A percentile compares a stretch with the other conserved stretches of the same genome.
These are phyloP conservation scores for Shargacucullia verbasci DNA, from an alignment of 2,888 invertebrate species.

Conservation along the genomic window DNA sequence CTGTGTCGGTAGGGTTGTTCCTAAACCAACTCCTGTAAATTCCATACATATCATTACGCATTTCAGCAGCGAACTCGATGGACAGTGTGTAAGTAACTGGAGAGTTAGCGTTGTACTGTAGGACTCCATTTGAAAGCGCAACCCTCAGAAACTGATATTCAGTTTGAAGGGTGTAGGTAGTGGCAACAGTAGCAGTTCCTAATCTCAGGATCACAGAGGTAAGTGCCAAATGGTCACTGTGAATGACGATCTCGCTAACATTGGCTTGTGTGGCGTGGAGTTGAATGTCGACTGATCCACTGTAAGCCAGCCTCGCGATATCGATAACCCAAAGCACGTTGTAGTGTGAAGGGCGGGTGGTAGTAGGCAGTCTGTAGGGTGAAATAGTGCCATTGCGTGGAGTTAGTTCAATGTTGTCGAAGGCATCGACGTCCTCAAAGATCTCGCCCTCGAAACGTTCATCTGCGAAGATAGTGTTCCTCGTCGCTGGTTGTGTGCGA, in stretches of 20 bases:
- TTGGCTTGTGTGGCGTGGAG: conserved; percentile 67
- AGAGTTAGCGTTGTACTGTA: conserved; percentile 60
- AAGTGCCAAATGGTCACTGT: conserved; percentile 68
- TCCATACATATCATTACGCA: conserved; percentile 82
- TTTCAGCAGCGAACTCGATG: conserved; percentile 67
- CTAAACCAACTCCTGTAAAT: conserved; percentile 82
- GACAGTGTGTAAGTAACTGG: conserved; percentile 64
- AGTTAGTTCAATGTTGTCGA: conserved; percentile 25
- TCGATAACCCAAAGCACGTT: conserved; percentile 82
- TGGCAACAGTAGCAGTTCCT: conserved; percentile 55
- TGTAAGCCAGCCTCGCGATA: conserved; percentile 66
- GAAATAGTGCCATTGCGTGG: conserved; percentile 46
- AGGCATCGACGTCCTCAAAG: conserved; percentile 71
- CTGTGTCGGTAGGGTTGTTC: conserved; percentile 54
- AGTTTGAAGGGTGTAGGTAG: conserved; percentile 44
- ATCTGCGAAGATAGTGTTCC: conserved; percentile 79
- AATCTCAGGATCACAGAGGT: conserved; percentile 77
- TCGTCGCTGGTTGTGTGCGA: conserved; percentile 54
- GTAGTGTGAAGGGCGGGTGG: conserved; percentile 87
- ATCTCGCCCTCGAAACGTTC: conserved; percentile 75
- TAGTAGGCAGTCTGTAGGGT: conserved; percentile 83
- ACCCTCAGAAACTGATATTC: conserved; percentile 72
- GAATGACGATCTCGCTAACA: conserved; percentile 75
- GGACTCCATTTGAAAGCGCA: conserved; percentile 45
- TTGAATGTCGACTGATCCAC: conserved; percentile 77